Conservation (phyloP, 92 coral and sea anemone genomes). For the Heliopora coerulea region DNA sequence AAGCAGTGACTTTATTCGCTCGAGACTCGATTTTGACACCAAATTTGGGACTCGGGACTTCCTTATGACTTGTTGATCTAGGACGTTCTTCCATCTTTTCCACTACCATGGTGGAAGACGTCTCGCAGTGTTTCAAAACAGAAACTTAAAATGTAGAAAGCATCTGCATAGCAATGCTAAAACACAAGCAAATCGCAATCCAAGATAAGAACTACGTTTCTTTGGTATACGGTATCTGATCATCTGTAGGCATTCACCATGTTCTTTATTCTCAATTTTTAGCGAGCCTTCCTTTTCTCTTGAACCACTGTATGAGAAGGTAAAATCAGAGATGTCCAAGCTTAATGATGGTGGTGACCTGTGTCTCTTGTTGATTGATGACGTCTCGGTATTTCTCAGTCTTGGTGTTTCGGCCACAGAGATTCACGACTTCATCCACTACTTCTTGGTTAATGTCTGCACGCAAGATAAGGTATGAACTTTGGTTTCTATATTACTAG, state of each 20-base stretch:
- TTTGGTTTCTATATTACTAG: constrained; percentile 18
- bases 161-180: too few species aligned
- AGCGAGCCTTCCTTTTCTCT: constrained; percentile 66
- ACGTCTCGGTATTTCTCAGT: constrained; percentile 63
- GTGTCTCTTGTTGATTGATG: constrained; percentile 76
- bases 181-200: too few species aligned
- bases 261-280: background rate
- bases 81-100: too few species aligned
- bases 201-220: too few species aligned
- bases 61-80: too few species aligned
- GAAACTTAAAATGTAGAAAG: too few species aligned
- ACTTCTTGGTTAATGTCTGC: constrained; percentile 66
- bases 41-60: too few species aligned
- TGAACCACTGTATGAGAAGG: constrained; percentile 62
- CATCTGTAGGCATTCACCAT: background rate
- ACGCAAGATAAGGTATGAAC: constrained; percentile 12
- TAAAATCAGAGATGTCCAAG: constrained; percentile 40
- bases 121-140: too few species aligned
- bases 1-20: too few species aligned
- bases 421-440: constrained; percentile 64
- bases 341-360: constrained; percentile 58
- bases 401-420: constrained; percentile 67
- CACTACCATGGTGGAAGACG: too few species aligned
- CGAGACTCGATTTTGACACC: too few species aligned
- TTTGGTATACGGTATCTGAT: too few species aligned